Base-by-base conservation (phyloP, 2,797 vertebrate genomes). In the Neostethus bicornis region DNA sequence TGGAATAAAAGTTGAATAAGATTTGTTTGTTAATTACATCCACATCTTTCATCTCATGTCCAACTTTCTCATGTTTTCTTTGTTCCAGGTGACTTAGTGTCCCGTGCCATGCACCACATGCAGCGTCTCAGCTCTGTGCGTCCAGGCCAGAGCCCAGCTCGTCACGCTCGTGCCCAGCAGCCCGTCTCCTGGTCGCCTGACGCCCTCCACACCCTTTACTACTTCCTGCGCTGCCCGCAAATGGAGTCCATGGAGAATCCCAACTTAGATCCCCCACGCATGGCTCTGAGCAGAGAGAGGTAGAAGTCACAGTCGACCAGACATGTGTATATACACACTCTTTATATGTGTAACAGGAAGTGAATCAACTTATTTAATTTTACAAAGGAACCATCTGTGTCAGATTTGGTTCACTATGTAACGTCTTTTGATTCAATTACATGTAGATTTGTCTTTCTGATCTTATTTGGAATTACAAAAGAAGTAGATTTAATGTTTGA, bases 171-270 rank as follows among this genome's bases (percentile, higher is more conserved):
- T 59, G 83, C 84, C 49, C 94, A 94, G 7, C 97, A 98, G 71
- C 94, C 94, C 23, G 93, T 98, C 85, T 95, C 94, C 57, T 99
- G 97, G 97, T 98, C 95, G 51, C 96, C 96, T 0, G 96, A 98
- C 0, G 95, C 96, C 75, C 94, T 99, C 31, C 97, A 98, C 91
- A 98, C 96, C 5, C 95, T 99, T 61, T 99, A 99, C 92, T 99
- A 99, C 87, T 99, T 98, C 92, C 92, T 99, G 35, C 94, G 97
- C 62, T 98, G 96, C 63, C 96, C 96, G 19, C 97, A 99, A 72
- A 99, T 99, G 97, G 97, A 99, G 84, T 98, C 95, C 73, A 96
- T 99, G 96, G 96, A 99, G 88, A 99, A 99, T 83, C 97, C 97
- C 70, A 98, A 99, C 91, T 89, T 99, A 25, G 97, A 99, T 79